phyloP scores from a whole-genome alignment of 2,113 vertebrate species.

The Seriola quinqueradiata region DNA sequence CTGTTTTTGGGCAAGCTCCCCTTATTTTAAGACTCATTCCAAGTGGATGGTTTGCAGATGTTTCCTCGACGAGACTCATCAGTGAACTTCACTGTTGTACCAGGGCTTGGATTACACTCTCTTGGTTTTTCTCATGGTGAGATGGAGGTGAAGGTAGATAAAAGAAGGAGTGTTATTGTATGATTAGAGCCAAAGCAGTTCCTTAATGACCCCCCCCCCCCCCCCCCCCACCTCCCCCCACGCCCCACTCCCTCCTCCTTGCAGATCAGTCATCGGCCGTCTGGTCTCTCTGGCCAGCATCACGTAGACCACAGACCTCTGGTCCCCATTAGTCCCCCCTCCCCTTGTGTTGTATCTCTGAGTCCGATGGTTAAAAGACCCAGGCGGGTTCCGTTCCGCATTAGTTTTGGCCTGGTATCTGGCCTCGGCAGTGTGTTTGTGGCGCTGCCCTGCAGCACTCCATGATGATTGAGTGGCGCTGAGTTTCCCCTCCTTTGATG shows the following conservation, averaged over 20 bases:
- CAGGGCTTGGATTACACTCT: slow-evolving; percentile 40
- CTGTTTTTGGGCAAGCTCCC: slow-evolving; percentile 26
- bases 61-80: slow-evolving; percentile 54
- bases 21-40: slow-evolving; percentile 49
- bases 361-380: slow-evolving; percentile 61
- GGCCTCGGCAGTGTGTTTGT: slow-evolving; percentile 61
- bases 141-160: slow-evolving; percentile 70
- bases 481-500: slow-evolving; percentile 74
- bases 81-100: slow-evolving; percentile 48
- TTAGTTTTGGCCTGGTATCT: slow-evolving; percentile 70
- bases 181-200: slow-evolving; percentile 74
- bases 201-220: slow-evolving; percentile 54
- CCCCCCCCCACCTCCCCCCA: background rate
- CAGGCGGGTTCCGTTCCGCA: slow-evolving; percentile 73
- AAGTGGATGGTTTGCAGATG: slow-evolving; percentile 78
- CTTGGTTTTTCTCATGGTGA: slow-evolving; percentile 62
- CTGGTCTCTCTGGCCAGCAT: slow-evolving; percentile 79
- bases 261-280: slow-evolving; percentile 76
- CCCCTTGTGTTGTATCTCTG: slow-evolving; percentile 59
- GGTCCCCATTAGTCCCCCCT: slow-evolving; percentile 78
- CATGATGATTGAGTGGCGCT: slow-evolving; percentile 62
- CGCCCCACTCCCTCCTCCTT: slow-evolving; percentile 28
- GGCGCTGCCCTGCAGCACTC: slow-evolving; percentile 64
- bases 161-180: slow-evolving; percentile 76
- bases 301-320: slow-evolving; percentile 73